Base-by-base conservation (phyloP, 2,888 invertebrate species). In the Boloria selene region DNA sequence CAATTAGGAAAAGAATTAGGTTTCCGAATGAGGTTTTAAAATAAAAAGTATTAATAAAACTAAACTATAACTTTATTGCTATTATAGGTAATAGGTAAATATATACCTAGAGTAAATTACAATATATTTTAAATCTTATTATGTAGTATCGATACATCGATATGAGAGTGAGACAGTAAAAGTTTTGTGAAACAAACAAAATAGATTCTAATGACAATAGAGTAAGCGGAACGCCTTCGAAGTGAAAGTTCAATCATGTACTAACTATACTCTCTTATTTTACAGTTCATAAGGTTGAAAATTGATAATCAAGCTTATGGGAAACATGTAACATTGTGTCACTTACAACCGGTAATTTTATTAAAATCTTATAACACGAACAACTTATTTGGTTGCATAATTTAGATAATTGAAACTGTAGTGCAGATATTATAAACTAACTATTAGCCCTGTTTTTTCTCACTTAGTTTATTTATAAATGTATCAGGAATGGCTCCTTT, bases 171-270 rank as follows among this genome's bases (percentile, higher is more conserved):
- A 45, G 1, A 7, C 10, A 45, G 5, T 45, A 56, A 56, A 26
- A 26, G n/a, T 45, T 45, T 45, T n/a, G n/a, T 4, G 56, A 56
- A 56, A 56, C 16, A 45, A 56, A 56, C 44, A 56, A 56, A 56
- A 55, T 44, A 55, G 44, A 56, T 45, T 26, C 22, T 56, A 56
- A 45, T 45, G 56, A 56, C 44, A 56, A 56, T 44, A 56, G 45
- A 45, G 44, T 56, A 13, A 45, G 56, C 45, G 22, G 26, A 56
- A 56, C n/a, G 18, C 45, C 45, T 56, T 56, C 45, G 13, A 13
- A 56, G 56, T 56, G 56, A 56, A 56, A 56, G 56, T 56, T 56
- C 5, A 16, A 6, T 18, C 56, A 44, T 56, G 44, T 44, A 44
- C 44, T 45, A 56, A 4, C 44, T 4, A 22, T 10, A 26, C 56